These are phyloP conservation scores for Litocranius walleri DNA, from an alignment of 2,113 vertebrate genomes.

Conservation along the genomic window DNA sequence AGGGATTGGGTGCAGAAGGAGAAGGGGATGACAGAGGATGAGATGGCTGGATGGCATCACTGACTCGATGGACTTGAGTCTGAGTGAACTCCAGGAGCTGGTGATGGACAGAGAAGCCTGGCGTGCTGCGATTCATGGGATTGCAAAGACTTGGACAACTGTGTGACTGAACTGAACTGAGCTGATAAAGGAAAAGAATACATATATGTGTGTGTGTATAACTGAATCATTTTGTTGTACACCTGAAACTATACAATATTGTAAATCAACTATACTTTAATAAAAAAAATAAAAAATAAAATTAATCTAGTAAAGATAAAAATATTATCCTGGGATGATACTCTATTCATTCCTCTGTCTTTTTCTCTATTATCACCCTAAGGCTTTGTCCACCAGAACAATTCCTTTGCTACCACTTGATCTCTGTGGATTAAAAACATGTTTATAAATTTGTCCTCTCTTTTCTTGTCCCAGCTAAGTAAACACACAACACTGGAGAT, in stretches of 20 bases:
- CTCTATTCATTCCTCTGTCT: background rate
- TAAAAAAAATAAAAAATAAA: background rate
- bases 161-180: no score
- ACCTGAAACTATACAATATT: background rate
- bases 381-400: background rate
- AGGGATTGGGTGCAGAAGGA: no score
- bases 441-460: background rate
- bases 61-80: rapidly evolving
- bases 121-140: rapidly evolving
- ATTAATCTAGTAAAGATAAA: background rate
- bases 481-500: background rate
- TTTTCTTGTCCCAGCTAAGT: background rate
- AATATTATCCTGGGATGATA: background rate
- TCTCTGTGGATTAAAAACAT: background rate
- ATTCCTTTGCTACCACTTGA: background rate
- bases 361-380: background rate
- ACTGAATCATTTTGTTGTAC: background rate
- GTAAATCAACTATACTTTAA: background rate
- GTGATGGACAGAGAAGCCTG: no score
- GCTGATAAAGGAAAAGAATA: background rate
- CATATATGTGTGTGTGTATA: background rate
- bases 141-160: no score
- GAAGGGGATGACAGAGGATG: no score
- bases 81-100: no score
- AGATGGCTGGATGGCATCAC: no score